These are phyloP conservation scores for Osmerus eperlanus DNA, from an alignment of 2,113 vertebrate genomes.

Conservation along the genomic window DNA sequence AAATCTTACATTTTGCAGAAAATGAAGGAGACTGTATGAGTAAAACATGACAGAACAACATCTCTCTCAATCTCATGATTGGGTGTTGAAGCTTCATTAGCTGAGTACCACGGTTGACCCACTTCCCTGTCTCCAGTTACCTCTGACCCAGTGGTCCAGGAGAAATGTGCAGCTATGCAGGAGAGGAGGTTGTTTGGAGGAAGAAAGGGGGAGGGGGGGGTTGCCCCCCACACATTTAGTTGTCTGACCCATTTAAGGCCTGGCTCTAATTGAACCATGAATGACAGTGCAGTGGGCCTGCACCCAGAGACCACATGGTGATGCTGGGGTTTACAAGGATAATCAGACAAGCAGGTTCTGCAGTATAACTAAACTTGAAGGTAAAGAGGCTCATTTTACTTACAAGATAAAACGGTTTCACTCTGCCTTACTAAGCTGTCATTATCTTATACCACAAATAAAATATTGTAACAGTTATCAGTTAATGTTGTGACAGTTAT, in stretches of 20 bases:
- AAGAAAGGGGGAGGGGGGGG: not conserved
- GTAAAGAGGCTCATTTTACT: not conserved
- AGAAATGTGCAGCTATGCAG: constrained; percentile 48
- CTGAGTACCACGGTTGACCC: constrained; percentile 31
- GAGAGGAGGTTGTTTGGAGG: constrained; percentile 46
- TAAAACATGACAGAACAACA: not conserved
- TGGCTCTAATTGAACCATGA: constrained; percentile 42
- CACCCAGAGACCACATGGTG: constrained; percentile 25
- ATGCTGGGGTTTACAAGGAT: constrained; percentile 41
- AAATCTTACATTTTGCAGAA: not conserved
- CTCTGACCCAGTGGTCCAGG: constrained; percentile 44
- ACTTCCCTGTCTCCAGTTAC: constrained; percentile 36
- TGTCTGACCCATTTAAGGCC: constrained; percentile 48
- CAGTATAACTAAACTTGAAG: not conserved
- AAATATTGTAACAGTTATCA: no score
- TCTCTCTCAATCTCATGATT: not conserved
- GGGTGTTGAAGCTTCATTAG: not conserved
- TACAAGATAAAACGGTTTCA: no score
- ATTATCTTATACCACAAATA: no score
- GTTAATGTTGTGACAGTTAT: no score
- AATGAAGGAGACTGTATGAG: not conserved
- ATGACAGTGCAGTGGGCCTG: constrained; percentile 16
- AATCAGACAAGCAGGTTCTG: constrained; percentile 6
- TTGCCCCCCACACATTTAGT: constrained; percentile 32
- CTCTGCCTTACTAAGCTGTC: no score